These are phyloP conservation scores for Istiophorus platypterus DNA, from an alignment of 2,113 vertebrate genomes.

Conservation along the genomic window DNA sequence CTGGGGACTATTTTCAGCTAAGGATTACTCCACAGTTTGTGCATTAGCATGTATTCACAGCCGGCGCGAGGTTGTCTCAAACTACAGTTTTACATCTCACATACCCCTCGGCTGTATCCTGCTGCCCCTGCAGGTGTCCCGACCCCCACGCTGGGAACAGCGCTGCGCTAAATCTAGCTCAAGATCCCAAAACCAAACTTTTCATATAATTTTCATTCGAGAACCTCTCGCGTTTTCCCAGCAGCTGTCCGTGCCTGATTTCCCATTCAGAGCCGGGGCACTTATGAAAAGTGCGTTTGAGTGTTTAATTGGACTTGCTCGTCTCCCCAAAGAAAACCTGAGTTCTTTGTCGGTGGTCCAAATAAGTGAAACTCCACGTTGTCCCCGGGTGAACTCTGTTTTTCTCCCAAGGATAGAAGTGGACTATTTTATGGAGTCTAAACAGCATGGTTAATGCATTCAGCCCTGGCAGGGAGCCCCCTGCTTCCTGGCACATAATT, in stretches of 20 bases:
- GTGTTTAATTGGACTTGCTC: background rate
- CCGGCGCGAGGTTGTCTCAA: no score
- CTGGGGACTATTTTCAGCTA: background rate
- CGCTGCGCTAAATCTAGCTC: background rate
- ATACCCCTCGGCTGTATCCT: no score
- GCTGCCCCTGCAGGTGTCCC: no score
- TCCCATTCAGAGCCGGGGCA: background rate
- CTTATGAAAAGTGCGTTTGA: conserved; percentile 15
- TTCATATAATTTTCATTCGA: background rate
- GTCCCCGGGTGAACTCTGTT: conserved; percentile 38
- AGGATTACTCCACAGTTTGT: no score
- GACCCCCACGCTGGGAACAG: no score
- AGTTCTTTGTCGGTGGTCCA: conserved; percentile 36
- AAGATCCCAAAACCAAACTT: background rate
- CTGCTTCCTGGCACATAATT: conserved; percentile 54
- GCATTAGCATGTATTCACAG: no score
- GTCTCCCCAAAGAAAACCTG: conserved; percentile 23
- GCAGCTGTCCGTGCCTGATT: background rate
- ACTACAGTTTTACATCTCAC: no score
- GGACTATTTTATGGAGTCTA: conserved; percentile 63
- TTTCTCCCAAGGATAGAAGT: conserved; percentile 43
- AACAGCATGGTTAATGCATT: conserved; percentile 71
- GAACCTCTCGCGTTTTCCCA: background rate
- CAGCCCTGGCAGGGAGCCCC: conserved; percentile 43
- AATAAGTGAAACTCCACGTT: conserved; percentile 32